Evolutionary conservation across 2,113 vertebrate species (phyloP), one percentile per base, ranked within the genome.

Genomic region (Calypte anna): DNA sequence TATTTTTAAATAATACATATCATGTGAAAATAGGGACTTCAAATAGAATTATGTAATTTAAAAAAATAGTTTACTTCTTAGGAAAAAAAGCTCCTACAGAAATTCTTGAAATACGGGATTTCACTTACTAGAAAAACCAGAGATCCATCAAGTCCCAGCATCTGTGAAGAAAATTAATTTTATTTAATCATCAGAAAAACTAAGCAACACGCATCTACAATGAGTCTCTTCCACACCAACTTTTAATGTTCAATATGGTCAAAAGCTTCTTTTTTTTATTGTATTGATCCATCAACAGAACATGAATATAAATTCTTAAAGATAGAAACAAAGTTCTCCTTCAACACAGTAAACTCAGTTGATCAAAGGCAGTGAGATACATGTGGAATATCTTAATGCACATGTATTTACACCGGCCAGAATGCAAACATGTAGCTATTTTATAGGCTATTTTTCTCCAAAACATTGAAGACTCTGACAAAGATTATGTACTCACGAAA

Each of bases 61-160:
- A 72, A 79, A 40, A 46, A 17, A 51, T 15, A 48, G 15, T 11
- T 40, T 57, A 44, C 40, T 86, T 64, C 9, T 7, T 58, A 48
- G 75, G 38, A n/a, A 54, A 75, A 31, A 57, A 18, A 5, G 3
- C 24, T 69, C 33, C n/a, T 43, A n/a, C 2, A 78, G 43, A 55
- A 63, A 89, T 79, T 74, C n/a, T 68, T 72, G 54, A 88, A 93
- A 50, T 54, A 23, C 14, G 78, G 13, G 40, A 94, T 31, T 95
- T 90, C 53, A 98, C 98, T 98, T 98, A 99, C 99, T 98, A 99
- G 95, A 97, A 99, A 99, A 83, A 99, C 99, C 46, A 99, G 94
- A 61, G 99, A 99, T 80, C 99, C 99, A 91, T 99, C 99, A 82
- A 99, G 98, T 43, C 99, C 99, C 73, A 99, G 98, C 99, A 99